Conservation (phyloP, 2,888 invertebrate genomes). For the Gymnoscelis rufifasciata region DNA sequence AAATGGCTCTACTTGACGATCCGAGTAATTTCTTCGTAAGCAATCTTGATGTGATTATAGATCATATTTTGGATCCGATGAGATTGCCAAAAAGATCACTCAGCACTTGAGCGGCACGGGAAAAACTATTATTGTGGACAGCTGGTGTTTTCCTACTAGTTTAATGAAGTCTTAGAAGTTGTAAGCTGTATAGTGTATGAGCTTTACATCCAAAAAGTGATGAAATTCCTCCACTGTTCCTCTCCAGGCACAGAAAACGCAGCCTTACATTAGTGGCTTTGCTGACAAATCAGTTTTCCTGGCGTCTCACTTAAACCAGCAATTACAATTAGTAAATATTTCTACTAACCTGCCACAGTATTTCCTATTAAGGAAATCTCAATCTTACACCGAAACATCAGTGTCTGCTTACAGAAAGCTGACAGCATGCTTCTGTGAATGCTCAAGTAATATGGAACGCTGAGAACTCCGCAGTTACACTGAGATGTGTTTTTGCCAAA, state of each 20-base stretch:
- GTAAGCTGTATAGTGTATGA: slow-evolving; percentile 54
- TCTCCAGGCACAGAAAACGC: slow-evolving; percentile 50
- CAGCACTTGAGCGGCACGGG: slow-evolving; percentile 60
- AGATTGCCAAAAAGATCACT: slow-evolving; percentile 55
- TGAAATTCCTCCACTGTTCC: slow-evolving; percentile 59
- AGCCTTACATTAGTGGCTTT: slow-evolving; percentile 56
- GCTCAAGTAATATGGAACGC: slow-evolving; percentile 67
- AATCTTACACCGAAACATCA: slow-evolving; percentile 45
- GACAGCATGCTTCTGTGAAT: slow-evolving; percentile 65
- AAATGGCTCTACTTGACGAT: slow-evolving; percentile 62
- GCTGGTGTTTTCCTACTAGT: slow-evolving; percentile 55
- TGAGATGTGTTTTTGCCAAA: slow-evolving; percentile 57
- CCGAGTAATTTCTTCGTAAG: slow-evolving; percentile 62
- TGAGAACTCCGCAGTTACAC: slow-evolving; percentile 38
- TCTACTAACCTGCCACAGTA: slow-evolving; percentile 59
- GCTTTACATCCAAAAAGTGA: slow-evolving; percentile 53
- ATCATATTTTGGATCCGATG: slow-evolving; percentile 53
- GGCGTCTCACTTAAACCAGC: slow-evolving; percentile 53
- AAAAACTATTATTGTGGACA: slow-evolving; percentile 57
- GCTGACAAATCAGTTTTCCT: slow-evolving; percentile 50
- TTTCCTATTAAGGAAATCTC: slow-evolving; percentile 54
- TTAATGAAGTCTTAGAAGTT: slow-evolving; percentile 49
- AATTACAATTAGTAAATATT: slow-evolving; percentile 54
- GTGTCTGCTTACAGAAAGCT: slow-evolving; percentile 62
- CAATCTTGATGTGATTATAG: slow-evolving; percentile 65